Percentiles rank a stretch among this genome's conserved stretches.
Evolutionary conservation across 35 echinoderm and acorn worm species (phyloP).

Genomic region (Stichopus chloronotus): DNA sequence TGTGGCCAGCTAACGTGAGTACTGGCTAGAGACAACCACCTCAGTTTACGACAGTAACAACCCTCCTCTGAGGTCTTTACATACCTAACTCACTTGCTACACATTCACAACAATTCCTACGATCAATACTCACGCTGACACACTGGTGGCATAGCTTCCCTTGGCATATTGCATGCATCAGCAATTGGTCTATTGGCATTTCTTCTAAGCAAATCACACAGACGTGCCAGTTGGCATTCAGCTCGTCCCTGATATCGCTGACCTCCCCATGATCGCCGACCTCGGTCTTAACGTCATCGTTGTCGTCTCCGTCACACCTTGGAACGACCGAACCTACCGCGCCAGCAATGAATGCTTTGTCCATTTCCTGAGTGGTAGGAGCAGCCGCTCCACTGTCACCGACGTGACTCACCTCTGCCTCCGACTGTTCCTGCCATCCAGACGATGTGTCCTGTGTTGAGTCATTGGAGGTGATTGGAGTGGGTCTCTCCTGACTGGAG

Average conservation of each 20-base stretch:
- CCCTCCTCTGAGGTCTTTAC: no score
- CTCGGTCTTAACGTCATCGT: conserved; percentile 47
- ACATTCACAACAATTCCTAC: no score
- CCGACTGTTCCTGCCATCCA: background rate
- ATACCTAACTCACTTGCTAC: no score
- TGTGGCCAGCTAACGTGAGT: no score
- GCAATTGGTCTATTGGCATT: conserved; percentile 77
- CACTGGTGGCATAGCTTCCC: conserved; percentile 86
- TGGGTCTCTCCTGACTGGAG: background rate
- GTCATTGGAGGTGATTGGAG: background rate
- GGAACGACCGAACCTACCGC: conserved; percentile 40
- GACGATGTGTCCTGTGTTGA: background rate
- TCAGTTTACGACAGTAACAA: no score
- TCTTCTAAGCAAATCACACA: conserved; percentile 98
- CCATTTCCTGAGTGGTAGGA: conserved; percentile 39
- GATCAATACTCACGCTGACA: conserved; percentile 73
- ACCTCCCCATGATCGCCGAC: conserved; percentile 52
- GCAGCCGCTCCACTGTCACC: conserved; percentile 1
- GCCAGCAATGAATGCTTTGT: background rate
- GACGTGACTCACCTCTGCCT: background rate
- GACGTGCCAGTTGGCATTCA: conserved; percentile 73
- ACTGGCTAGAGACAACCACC: no score
- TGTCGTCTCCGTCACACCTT: background rate
- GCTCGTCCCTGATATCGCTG: conserved; percentile 60
- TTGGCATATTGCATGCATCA: conserved; percentile 78